Percentiles rank a stretch among this genome's conserved stretches.
phyloP scores from a whole-genome alignment of 1,140 invertebrate species.

The Bombus confusus region DNA sequence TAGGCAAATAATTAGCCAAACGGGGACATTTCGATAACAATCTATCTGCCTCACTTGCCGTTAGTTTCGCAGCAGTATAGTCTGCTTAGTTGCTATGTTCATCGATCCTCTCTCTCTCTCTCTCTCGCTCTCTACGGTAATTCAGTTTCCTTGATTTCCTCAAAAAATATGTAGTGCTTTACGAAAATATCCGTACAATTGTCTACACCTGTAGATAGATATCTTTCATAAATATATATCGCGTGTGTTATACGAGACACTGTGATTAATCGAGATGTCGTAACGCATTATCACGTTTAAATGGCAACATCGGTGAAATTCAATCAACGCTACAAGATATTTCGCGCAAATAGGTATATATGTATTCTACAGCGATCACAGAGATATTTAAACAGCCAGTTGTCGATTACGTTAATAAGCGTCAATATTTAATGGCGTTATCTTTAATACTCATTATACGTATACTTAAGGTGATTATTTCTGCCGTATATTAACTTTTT shows the following conservation, averaged over 20 bases:
- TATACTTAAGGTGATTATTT: background rate
- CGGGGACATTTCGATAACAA: slow-evolving; percentile 35
- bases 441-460: background rate
- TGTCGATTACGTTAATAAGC: too few species aligned
- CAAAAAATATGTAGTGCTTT: background rate
- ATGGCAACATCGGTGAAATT: too few species aligned
- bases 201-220: background rate
- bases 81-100: background rate
- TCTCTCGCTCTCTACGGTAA: too few species aligned
- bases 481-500: background rate
- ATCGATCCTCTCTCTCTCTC: background rate
- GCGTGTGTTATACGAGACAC: background rate
- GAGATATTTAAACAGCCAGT: too few species aligned
- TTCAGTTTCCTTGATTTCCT: too few species aligned
- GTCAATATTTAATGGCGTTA: background rate
- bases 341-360: too few species aligned
- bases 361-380: too few species aligned
- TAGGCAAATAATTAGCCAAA: slow-evolving; percentile 35
- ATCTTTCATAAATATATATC: background rate
- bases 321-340: too few species aligned
- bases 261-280: background rate
- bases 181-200: too few species aligned
- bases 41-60: slow-evolving; percentile 24
- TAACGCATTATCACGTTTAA: too few species aligned
- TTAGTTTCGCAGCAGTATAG: background rate